Evolutionary conservation across 2,888 invertebrate species (phyloP).

Genomic region (Ctenicera cuprea): DNA sequence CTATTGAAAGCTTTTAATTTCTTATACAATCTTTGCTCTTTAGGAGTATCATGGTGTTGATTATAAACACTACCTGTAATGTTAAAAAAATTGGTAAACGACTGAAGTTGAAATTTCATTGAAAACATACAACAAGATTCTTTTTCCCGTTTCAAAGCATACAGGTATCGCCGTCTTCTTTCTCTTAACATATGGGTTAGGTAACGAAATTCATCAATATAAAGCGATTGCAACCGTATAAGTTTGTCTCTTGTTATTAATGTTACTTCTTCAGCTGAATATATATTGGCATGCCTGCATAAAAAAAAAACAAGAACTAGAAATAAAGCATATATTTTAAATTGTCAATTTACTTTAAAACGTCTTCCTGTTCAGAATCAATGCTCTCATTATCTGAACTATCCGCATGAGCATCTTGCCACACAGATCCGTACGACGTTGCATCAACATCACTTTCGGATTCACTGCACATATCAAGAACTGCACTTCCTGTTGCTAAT

Average conservation of each 20-base stretch:
- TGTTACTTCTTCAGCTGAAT: constrained; percentile 91
- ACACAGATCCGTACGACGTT: constrained; percentile 77
- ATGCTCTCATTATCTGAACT: constrained; percentile 87
- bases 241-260: constrained; percentile 85
- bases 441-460: constrained; percentile 85
- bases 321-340: background rate
- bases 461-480: constrained; percentile 83
- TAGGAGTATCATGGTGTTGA: constrained; percentile 80
- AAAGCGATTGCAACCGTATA: constrained; percentile 85
- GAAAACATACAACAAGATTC: constrained; percentile 77
- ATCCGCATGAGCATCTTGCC: constrained; percentile 79
- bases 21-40: constrained; percentile 84
- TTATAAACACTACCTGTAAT: constrained; percentile 84
- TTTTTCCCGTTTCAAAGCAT: constrained; percentile 83
- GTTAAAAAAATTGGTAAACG: constrained; percentile 59
- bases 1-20: constrained; percentile 87
- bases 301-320: constrained; percentile 44
- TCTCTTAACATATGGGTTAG: constrained; percentile 83
- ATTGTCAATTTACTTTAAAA: constrained; percentile 78
- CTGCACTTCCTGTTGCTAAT: constrained; percentile 75
- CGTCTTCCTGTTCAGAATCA: constrained; percentile 85
- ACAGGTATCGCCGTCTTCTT: constrained; percentile 84
- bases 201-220: constrained; percentile 87
- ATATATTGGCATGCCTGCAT: constrained; percentile 89
- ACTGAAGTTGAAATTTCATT: constrained; percentile 10